Percentiles rank a stretch among this genome's conserved stretches.
Conservation (phyloP, 2,113 vertebrate species). For the Ceyx melanurus region DNA sequence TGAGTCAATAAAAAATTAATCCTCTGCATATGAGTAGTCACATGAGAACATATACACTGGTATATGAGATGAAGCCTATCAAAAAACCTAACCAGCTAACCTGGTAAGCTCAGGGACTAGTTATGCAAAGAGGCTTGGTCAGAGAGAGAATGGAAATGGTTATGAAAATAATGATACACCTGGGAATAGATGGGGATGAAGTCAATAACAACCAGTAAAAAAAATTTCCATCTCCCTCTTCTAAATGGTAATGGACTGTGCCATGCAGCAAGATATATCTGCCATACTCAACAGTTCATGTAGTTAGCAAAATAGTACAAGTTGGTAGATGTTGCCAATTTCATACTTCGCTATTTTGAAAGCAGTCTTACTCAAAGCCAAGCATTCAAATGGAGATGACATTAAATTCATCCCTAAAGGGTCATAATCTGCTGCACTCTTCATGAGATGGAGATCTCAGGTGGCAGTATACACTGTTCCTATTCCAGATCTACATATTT, state of each 20-base stretch:
- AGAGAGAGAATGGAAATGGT: not conserved
- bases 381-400: not conserved
- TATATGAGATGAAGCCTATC: not conserved
- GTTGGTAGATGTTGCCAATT: not conserved
- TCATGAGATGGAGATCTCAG: not conserved
- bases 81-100: not conserved
- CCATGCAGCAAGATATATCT: not conserved
- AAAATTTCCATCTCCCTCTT: not conserved
- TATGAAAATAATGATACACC: not conserved
- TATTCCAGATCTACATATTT: not conserved
- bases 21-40: not conserved
- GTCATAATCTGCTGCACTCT: not conserved
- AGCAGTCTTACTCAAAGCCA: not conserved
- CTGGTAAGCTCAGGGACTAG: not conserved
- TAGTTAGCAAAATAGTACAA: not conserved
- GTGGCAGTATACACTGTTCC: not conserved
- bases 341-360: not conserved
- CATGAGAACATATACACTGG: not conserved
- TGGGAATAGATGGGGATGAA: not conserved
- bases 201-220: not conserved
- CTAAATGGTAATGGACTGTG: not conserved
- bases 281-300: accelerated
- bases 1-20: not conserved
- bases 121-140: not conserved
- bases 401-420: not conserved